Percentiles rank a stretch among this genome's conserved stretches.
phyloP scores from a whole-genome alignment of 2,113 vertebrate genomes.

The Sitta europaea region DNA sequence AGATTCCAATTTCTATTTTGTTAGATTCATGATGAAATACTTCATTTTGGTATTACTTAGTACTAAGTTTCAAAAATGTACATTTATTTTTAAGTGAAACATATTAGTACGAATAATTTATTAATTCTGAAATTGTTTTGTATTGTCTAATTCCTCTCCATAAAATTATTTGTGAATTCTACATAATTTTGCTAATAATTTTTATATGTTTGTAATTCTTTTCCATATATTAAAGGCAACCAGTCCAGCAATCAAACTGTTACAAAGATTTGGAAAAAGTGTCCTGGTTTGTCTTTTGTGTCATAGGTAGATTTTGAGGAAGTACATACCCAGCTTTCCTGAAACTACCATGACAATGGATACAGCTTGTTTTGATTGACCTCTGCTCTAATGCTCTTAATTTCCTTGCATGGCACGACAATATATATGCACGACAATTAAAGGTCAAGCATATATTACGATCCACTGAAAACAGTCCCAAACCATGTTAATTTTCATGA shows the following conservation, averaged over 20 bases:
- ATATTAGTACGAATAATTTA: neutral
- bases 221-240: neutral
- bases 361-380: neutral
- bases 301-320: neutral
- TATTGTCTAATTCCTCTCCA: neutral
- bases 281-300: neutral
- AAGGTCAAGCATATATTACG: neutral
- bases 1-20: neutral
- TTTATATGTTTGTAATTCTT: neutral
- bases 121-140: neutral
- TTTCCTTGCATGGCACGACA: neutral
- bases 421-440: neutral
- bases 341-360: neutral
- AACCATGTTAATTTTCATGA: neutral
- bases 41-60: neutral
- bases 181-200: neutral
- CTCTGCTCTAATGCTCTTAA: neutral
- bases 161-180: neutral
- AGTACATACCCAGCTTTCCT: neutral
- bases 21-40: neutral
- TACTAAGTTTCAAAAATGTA: neutral
- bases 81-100: neutral
- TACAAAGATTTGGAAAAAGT: neutral
- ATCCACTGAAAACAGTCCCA: neutral
- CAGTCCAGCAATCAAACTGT: neutral